A percentile compares a stretch with the other conserved stretches of the same genome.
These are phyloP conservation scores for Littorina saxatilis DNA, from an alignment of 1,140 invertebrate species.

Conservation along the genomic window DNA sequence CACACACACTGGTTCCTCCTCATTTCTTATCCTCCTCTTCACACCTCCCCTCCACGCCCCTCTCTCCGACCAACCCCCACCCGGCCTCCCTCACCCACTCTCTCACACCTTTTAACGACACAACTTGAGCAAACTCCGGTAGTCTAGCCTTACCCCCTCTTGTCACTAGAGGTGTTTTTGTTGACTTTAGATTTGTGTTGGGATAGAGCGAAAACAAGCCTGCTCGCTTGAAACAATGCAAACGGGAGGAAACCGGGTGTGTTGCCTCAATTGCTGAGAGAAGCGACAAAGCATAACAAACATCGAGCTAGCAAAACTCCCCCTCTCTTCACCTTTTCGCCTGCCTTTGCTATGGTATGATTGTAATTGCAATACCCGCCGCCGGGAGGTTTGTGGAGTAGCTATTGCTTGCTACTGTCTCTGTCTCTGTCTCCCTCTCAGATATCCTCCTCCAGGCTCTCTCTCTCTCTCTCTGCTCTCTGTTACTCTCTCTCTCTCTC, in stretches of 20 bases:
- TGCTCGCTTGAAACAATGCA: conserved; percentile 31
- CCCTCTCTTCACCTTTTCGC: neutral
- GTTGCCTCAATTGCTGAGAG: neutral
- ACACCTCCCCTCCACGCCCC: neutral
- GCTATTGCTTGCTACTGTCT: neutral
- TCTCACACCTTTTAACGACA: neutral
- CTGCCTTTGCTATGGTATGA: too few relatives aligned
- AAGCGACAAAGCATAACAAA: conserved; percentile 14
- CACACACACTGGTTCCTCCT: neutral
- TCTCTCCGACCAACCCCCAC: neutral
- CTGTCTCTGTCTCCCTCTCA: conserved; percentile 10
- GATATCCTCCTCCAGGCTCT: neutral
- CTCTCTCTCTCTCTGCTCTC: neutral
- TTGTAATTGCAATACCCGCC: too few relatives aligned
- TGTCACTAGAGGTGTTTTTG: neutral
- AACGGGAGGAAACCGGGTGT: conserved; percentile 20
- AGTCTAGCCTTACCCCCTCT: too few relatives aligned
- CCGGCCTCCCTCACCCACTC: neutral
- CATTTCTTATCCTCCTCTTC: neutral
- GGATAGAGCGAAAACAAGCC: neutral
- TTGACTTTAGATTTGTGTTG: conserved; percentile 14
- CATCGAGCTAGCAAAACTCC: neutral
- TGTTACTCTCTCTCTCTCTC: neutral
- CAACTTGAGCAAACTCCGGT: too few relatives aligned
- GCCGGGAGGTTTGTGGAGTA: too few relatives aligned